Conservation (phyloP, 2,797 vertebrate genomes). For the Premnoplex brunnescens region DNA sequence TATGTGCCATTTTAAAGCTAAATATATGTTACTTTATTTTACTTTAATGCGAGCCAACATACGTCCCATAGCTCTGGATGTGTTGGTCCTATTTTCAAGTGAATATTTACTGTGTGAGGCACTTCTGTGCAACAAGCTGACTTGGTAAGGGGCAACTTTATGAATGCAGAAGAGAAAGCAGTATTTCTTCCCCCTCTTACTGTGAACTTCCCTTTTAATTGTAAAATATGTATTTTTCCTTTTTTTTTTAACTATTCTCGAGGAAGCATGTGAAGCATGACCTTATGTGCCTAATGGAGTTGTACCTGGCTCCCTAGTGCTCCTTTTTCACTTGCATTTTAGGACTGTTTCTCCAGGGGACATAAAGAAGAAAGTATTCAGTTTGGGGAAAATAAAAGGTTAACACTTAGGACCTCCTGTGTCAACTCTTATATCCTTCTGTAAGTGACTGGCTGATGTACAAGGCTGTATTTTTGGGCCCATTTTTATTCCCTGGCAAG, state of each 20-base stretch:
- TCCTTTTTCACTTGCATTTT: background rate
- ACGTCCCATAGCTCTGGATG: constrained; percentile 46
- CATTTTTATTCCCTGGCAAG: background rate
- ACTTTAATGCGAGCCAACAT: constrained; percentile 49
- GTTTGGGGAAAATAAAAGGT: background rate
- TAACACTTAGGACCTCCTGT: background rate
- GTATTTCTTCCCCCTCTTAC: background rate
- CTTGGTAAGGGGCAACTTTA: background rate
- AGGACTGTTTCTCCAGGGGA: background rate
- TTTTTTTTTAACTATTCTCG: background rate
- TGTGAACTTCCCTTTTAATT: background rate
- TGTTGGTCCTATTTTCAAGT: constrained; percentile 24
- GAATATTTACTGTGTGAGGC: background rate
- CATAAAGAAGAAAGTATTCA: background rate
- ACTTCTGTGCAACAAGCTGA: background rate
- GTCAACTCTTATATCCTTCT: background rate
- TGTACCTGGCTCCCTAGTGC: background rate
- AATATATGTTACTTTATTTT: constrained; percentile 51
- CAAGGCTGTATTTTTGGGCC: background rate
- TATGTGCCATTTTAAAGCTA: constrained; percentile 59
- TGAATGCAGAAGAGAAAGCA: background rate
- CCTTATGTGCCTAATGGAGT: background rate
- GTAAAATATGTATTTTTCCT: background rate
- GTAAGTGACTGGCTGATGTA: background rate
- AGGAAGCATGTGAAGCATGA: background rate